Evolutionary conservation across 2,888 invertebrate species (phyloP).

Genomic region (Pristionchus japonicus): DNA sequence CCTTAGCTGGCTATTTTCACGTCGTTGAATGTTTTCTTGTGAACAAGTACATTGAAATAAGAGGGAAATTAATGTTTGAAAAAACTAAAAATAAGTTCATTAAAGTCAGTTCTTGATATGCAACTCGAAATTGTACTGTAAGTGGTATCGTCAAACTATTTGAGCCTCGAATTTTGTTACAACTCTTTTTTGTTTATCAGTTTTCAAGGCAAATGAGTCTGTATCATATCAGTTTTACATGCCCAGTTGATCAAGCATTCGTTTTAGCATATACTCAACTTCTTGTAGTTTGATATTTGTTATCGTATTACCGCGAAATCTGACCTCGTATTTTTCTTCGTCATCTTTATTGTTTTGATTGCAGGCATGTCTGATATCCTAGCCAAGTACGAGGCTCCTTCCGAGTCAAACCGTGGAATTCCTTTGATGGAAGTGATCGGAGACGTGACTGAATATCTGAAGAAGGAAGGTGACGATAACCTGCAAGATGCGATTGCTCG

Average conservation of each 20-base stretch:
- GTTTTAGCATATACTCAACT: neutral
- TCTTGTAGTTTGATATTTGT: neutral
- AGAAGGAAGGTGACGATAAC: slow-evolving; percentile 52
- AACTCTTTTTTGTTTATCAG: neutral
- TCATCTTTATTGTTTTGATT: neutral
- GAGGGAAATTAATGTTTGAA: too few relatives aligned
- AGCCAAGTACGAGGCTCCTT: slow-evolving; percentile 41
- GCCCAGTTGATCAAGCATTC: neutral
- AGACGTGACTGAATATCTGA: slow-evolving; percentile 59
- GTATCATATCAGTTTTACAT: neutral
- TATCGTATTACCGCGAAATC: neutral
- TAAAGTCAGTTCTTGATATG: too few relatives aligned
- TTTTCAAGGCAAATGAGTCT: neutral
- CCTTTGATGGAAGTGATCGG: slow-evolving; percentile 55
- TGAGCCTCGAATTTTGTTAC: neutral
- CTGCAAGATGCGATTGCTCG: slow-evolving; percentile 59
- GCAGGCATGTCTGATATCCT: slow-evolving; percentile 40
- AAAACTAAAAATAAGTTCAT: too few relatives aligned
- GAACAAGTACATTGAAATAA: too few relatives aligned
- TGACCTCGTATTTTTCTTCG: neutral
- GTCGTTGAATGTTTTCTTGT: too few relatives aligned
- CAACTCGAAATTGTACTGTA: neutral
- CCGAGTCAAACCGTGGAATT: slow-evolving; percentile 52
- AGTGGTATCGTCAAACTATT: neutral
- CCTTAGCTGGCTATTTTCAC: too few relatives aligned